Conservation (phyloP, 2,113 vertebrate species). For the Psittacus erithacus region DNA sequence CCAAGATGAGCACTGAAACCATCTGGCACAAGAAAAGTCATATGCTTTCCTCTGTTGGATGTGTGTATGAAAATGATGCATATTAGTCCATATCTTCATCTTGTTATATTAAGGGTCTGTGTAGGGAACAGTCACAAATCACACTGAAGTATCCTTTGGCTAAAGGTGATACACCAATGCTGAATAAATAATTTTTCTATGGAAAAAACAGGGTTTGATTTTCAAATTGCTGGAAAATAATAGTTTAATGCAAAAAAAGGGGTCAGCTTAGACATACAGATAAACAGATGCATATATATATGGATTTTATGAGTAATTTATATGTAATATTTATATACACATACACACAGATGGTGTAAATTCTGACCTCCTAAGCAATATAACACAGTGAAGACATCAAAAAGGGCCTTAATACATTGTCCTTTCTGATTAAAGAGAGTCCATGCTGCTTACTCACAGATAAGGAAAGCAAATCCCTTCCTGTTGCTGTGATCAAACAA, state of each 20-base stretch:
- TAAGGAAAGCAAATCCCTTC: conserved; percentile 66
- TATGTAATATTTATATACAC: background rate
- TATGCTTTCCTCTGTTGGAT: background rate
- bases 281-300: rapidly evolving
- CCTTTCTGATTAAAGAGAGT: background rate
- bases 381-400: background rate
- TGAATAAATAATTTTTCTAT: background rate
- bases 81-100: background rate
- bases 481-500: conserved; percentile 75
- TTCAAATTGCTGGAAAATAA: background rate
- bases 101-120: background rate
- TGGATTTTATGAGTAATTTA: background rate
- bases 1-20: background rate
- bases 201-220: background rate
- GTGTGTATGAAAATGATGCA: background rate
- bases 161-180: background rate
- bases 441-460: conserved; percentile 51
- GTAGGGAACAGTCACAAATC: background rate
- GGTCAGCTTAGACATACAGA: background rate
- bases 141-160: background rate
- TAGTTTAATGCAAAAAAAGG: background rate
- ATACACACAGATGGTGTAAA: background rate
- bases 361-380: background rate
- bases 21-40: background rate
- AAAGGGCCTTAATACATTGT: background rate